These are phyloP conservation scores for Drosophila putrida DNA, from an alignment of 2,888 invertebrate species.

Conservation along the genomic window DNA sequence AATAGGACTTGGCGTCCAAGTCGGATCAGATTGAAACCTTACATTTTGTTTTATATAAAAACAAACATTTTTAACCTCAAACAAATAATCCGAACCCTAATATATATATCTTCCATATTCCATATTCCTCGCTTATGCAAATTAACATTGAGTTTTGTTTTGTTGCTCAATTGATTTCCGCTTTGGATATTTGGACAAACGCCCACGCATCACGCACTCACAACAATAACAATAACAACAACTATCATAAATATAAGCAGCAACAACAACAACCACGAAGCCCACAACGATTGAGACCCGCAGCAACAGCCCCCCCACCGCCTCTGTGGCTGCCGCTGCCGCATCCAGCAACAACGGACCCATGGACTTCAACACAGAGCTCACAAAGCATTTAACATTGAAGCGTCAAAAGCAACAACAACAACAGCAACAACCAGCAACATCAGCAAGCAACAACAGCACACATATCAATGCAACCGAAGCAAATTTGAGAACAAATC, in stretches of 20 bases:
- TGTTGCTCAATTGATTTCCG: constrained; percentile 72
- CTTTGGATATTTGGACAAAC: constrained; percentile 44
- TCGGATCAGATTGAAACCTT: no score
- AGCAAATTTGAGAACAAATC: constrained; percentile 85
- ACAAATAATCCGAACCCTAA: no score
- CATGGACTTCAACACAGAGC: constrained; percentile 85
- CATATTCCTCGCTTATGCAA: constrained; percentile 30
- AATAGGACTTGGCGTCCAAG: no score
- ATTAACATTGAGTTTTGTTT: constrained; percentile 36
- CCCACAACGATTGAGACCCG: constrained; percentile 67
- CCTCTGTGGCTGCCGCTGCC: constrained; percentile 17
- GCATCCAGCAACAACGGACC: constrained; percentile 77
- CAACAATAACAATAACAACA: constrained; percentile 71
- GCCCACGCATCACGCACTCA: constrained; percentile 48
- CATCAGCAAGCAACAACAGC: constrained; percentile 61
- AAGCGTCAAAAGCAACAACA: constrained; percentile 84
- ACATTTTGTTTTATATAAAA: no score
- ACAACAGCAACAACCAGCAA: constrained; percentile 51
- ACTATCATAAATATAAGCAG: constrained; percentile 63
- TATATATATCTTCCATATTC: no score
- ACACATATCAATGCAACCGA: constrained; percentile 84
- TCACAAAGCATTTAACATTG: constrained; percentile 85
- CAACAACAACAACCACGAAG: constrained; percentile 77
- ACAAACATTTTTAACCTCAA: no score
- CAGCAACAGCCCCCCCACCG: constrained; percentile 70